phyloP scores from a whole-genome alignment of 1,140 invertebrate species.

The Procambarus virginalis region DNA sequence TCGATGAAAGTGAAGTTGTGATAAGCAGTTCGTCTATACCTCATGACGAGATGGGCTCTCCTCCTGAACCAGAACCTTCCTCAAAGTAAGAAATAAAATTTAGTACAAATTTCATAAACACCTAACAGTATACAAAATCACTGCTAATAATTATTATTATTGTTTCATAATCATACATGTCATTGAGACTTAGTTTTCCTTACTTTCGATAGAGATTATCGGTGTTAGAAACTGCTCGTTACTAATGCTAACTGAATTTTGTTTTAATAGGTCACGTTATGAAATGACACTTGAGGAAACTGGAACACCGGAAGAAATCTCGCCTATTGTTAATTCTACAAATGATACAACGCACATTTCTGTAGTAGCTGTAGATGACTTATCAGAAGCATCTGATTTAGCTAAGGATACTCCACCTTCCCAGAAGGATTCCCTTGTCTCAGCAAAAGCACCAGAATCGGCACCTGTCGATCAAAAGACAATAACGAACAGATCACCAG shows the following conservation, averaged over 20 bases:
- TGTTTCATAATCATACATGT: no score
- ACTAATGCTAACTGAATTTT: not conserved
- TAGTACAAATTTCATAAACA: no score
- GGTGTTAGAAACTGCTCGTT: no score
- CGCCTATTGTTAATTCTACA: not conserved
- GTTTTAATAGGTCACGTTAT: conserved; percentile 43
- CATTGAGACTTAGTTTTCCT: no score
- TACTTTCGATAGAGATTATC: no score
- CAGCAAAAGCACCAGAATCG: not conserved
- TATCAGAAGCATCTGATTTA: conserved; percentile 4
- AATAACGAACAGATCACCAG: conserved; percentile 1
- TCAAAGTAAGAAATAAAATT: conserved; percentile 20
- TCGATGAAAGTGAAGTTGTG: conserved; percentile 84
- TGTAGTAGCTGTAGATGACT: conserved; percentile 64
- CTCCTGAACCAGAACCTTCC: conserved; percentile 26
- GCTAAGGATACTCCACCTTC: not conserved
- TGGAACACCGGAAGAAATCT: conserved; percentile 25
- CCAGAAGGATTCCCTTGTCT: not conserved
- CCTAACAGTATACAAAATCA: no score
- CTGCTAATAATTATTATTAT: no score
- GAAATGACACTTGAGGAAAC: conserved; percentile 56
- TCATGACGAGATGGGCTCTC: conserved; percentile 72
- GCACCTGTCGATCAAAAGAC: conserved; percentile 9
- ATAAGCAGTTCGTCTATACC: conserved; percentile 71
- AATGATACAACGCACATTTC: conserved; percentile 70